Percentiles rank a stretch among this genome's conserved stretches.
phyloP scores from a whole-genome alignment of 2,888 invertebrate species.

The Nephrotoma guestfalica region DNA sequence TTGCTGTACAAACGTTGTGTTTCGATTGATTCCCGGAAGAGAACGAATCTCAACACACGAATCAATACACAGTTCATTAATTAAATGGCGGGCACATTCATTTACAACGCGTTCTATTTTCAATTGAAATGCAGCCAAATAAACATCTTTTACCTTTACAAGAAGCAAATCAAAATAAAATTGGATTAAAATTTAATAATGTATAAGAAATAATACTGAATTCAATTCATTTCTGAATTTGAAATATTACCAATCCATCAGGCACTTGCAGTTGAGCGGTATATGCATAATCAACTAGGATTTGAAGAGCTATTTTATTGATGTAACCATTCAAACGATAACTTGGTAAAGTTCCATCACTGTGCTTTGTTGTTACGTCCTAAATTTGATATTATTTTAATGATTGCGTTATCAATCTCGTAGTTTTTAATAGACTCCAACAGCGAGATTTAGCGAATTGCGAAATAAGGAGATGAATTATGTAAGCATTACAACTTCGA shows the following conservation, averaged over 20 bases:
- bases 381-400: conserved; percentile 5
- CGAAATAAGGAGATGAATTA: not conserved
- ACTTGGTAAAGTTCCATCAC: conserved; percentile 25
- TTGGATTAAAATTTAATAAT: not conserved
- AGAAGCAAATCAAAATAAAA: not conserved
- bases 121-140: conserved; percentile 62
- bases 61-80: conserved; percentile 44
- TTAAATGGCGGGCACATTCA: conserved; percentile 55
- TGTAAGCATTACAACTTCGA: too few relatives aligned
- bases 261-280: conserved; percentile 49
- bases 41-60: conserved; percentile 45
- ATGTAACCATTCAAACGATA: conserved; percentile 49
- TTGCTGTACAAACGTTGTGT: conserved; percentile 42
- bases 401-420: not conserved
- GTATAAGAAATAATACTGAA: not conserved
- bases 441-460: not conserved
- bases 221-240: conserved; percentile 1
- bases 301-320: conserved; percentile 52
- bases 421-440: not conserved
- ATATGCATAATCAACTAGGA: conserved; percentile 70
- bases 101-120: conserved; percentile 60
- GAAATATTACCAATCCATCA: conserved; percentile 26
- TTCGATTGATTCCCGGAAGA: conserved; percentile 42
- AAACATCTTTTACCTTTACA: conserved; percentile 50
- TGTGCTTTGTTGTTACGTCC: conserved; percentile 24